These are phyloP conservation scores for Lucifuga dentata DNA, from an alignment of 2,113 vertebrate genomes.

Conservation along the genomic window DNA sequence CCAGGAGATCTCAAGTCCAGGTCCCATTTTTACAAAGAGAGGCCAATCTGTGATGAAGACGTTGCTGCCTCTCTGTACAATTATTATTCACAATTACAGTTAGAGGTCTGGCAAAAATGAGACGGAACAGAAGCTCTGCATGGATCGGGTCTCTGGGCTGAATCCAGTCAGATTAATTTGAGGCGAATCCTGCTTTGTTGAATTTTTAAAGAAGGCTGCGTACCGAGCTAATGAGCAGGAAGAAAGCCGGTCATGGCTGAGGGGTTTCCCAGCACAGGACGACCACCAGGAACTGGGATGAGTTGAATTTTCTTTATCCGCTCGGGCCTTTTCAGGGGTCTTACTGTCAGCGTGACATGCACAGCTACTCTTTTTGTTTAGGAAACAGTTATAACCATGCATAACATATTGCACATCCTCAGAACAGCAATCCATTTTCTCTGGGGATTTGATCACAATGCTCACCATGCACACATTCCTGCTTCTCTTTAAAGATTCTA, in stretches of 20 bases:
- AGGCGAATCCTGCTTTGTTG: conserved; percentile 55
- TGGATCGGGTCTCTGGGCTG: conserved; percentile 59
- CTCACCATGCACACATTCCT: conserved; percentile 80
- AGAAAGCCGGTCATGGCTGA: conserved; percentile 45
- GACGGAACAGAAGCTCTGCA: conserved; percentile 65
- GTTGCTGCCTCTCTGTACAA: conserved; percentile 62
- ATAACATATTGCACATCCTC: conserved; percentile 70
- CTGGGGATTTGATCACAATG: conserved; percentile 71
- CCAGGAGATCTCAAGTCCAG: conserved; percentile 68
- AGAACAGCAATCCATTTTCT: conserved; percentile 60
- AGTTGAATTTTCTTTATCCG: conserved; percentile 47
- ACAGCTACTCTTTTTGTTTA: conserved; percentile 63
- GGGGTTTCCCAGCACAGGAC: conserved; percentile 43
- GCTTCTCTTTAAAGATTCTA: conserved; percentile 59
- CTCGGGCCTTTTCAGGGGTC: conserved; percentile 59
- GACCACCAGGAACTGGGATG: conserved; percentile 56
- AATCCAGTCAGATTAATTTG: conserved; percentile 65
- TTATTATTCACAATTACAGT: conserved; percentile 78
- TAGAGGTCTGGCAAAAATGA: conserved; percentile 69
- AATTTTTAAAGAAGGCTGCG: conserved; percentile 59
- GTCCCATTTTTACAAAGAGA: conserved; percentile 72
- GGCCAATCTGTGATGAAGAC: conserved; percentile 81
- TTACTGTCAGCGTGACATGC: conserved; percentile 67
- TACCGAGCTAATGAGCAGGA: conserved; percentile 66
- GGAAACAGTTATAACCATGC: conserved; percentile 69